These are phyloP conservation scores for Cataglyphis rosenhaueri DNA, from an alignment of 2,888 invertebrate species.

Conservation along the genomic window DNA sequence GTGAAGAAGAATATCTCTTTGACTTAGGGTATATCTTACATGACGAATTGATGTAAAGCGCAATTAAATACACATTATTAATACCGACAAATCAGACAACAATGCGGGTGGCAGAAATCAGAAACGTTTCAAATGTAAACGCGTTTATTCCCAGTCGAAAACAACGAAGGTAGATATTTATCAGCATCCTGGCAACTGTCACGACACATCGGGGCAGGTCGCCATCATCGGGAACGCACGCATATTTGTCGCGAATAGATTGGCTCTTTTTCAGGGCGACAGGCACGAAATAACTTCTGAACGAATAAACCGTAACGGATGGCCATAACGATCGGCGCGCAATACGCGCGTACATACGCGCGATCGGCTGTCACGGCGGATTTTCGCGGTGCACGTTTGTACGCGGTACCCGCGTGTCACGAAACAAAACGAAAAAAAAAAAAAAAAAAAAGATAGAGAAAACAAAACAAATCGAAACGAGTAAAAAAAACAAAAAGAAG, in stretches of 20 bases:
- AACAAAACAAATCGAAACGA: conserved; percentile 25
- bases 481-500: neutral
- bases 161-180: conserved; percentile 49
- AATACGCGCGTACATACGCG: conserved; percentile 43
- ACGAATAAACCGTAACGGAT: conserved; percentile 59
- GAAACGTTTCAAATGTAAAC: conserved; percentile 18
- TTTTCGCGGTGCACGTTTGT: conserved; percentile 41
- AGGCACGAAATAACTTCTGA: conserved; percentile 58
- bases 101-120: neutral
- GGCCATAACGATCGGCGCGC: conserved; percentile 53
- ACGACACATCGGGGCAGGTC: conserved; percentile 35
- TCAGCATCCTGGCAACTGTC: conserved; percentile 47
- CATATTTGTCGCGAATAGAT: conserved; percentile 51
- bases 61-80: neutral
- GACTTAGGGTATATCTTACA: neutral
- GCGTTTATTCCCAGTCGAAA: conserved; percentile 34
- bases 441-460: neutral
- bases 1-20: neutral
- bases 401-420: conserved; percentile 18
- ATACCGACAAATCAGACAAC: neutral
- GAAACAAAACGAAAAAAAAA: conserved; percentile 20
- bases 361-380: conserved; percentile 53
- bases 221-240: conserved; percentile 39
- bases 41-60: neutral
- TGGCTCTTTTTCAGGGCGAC: conserved; percentile 54